Percentiles rank a stretch among this genome's conserved stretches.
Conservation (phyloP, 2,113 vertebrate genomes). For the Urocynchramus pylzowi region DNA sequence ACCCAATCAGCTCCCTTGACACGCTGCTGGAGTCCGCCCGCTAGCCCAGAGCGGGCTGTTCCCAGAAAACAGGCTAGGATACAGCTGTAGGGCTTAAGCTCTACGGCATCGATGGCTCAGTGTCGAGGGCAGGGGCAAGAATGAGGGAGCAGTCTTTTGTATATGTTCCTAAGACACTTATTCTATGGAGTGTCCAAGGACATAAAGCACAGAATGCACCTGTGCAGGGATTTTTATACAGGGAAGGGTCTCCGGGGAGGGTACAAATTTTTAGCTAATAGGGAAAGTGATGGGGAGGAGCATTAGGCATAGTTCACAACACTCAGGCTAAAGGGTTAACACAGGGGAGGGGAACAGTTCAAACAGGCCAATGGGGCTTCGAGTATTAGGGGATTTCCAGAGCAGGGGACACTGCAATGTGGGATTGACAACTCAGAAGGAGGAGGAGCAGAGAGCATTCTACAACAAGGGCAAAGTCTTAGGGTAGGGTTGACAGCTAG, state of each 20-base stretch:
- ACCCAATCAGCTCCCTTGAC: not conserved
- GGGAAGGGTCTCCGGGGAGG: not conserved
- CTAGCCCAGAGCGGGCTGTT: too few relatives aligned
- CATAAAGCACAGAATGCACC: not conserved
- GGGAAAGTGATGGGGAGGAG: not conserved
- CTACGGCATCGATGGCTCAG: not conserved
- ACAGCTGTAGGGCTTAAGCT: not conserved
- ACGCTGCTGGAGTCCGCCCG: too few relatives aligned
- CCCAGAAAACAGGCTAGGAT: not conserved
- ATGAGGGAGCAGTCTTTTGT: not conserved
- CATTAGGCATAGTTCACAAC: not conserved
- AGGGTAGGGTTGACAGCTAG: not conserved
- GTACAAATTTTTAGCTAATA: not conserved
- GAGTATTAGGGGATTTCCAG: not conserved
- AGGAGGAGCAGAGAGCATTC: not conserved
- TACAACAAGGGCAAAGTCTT: not conserved
- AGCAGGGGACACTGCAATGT: not conserved
- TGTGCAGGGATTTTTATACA: not conserved
- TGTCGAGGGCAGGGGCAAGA: not conserved
- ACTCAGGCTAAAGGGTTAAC: not conserved
- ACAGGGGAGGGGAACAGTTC: not conserved
- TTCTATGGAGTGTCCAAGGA: fast-evolving
- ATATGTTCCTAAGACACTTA: not conserved
- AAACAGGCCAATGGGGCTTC: not conserved
- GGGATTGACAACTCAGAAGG: not conserved